Conservation (phyloP, 2,797 vertebrate genomes). For the Megaceryle alcyon region DNA sequence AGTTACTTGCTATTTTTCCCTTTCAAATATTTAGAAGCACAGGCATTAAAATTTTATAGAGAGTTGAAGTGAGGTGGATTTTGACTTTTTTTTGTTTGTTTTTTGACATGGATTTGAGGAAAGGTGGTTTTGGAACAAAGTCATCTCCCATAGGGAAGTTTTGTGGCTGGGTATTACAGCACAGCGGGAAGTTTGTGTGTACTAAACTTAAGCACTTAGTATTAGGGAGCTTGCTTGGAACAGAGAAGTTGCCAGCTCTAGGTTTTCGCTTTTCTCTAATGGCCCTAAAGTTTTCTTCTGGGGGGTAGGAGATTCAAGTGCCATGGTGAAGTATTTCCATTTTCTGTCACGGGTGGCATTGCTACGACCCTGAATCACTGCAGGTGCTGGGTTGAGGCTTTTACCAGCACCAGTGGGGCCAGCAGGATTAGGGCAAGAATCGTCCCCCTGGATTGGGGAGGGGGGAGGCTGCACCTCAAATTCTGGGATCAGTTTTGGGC, state of each 20-base stretch:
- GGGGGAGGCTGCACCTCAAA: too few species aligned
- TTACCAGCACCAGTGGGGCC: neutral
- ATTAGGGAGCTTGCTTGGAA: neutral
- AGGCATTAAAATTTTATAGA: slow-evolving; percentile 70
- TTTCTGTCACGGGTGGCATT: too few species aligned
- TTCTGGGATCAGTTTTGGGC: too few species aligned
- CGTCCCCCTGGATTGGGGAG: too few species aligned
- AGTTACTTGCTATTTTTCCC: slow-evolving; percentile 64
- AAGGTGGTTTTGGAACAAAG: neutral
- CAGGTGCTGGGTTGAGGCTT: neutral
- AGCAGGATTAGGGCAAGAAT: neutral
- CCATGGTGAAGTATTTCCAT: too few species aligned
- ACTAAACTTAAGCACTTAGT: neutral
- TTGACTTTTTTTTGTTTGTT: neutral
- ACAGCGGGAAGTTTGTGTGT: neutral
- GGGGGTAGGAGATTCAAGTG: too few species aligned
- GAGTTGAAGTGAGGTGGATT: neutral
- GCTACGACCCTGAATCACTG: too few species aligned
- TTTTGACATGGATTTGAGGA: neutral
- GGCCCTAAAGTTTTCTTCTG: too few species aligned
- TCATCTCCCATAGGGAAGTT: neutral
- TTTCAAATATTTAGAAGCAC: slow-evolving; percentile 27
- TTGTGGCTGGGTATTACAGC: neutral
- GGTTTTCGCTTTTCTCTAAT: too few species aligned
- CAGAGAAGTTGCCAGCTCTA: neutral